Evolutionary conservation across 2,888 invertebrate genomes (phyloP).

Genomic region (Lampropteryx suffumata): DNA sequence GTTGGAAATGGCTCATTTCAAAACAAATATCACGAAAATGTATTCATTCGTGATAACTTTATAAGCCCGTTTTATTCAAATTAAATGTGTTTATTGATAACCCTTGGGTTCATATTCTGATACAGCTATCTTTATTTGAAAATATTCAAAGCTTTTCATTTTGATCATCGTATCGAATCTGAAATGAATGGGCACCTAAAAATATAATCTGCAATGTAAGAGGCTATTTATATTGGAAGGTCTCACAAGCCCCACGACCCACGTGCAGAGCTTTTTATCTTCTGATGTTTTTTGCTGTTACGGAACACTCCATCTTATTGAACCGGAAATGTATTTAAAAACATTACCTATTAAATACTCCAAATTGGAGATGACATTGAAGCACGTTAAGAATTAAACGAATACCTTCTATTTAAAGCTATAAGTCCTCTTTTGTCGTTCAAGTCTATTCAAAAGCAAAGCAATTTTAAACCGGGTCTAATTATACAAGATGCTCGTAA

Average conservation of each 20-base stretch:
- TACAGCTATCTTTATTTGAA: constrained; percentile 19
- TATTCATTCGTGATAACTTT: constrained; percentile 31
- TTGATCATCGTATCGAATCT: constrained; percentile 13
- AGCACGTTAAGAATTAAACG: constrained; percentile 62
- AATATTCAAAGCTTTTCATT: constrained; percentile 17
- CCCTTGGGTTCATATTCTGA: constrained; percentile 10
- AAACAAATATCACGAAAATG: constrained; percentile 37
- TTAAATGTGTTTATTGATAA: constrained; percentile 29
- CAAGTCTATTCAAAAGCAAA: constrained; percentile 64
- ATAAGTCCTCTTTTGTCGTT: constrained; percentile 73
- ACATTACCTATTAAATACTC: constrained; percentile 57
- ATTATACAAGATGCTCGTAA: constrained; percentile 67
- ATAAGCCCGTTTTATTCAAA: constrained; percentile 34
- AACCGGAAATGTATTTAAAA: constrained; percentile 70
- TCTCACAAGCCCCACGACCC: constrained; percentile 46
- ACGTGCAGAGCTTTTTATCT: constrained; percentile 47
- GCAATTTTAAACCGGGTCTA: constrained; percentile 67
- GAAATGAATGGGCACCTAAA: constrained; percentile 14
- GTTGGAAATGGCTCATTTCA: constrained; percentile 55
- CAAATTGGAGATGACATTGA: constrained; percentile 62
- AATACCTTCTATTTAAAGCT: constrained; percentile 57
- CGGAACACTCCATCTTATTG: constrained; percentile 54
- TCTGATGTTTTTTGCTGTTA: constrained; percentile 43
- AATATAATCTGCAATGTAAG: constrained; percentile 20
- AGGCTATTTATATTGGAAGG: constrained; percentile 19